Evolutionary conservation across 2,113 vertebrate genomes (phyloP), one percentile per base, ranked within the genome.

Genomic region (Panthera tigris): DNA sequence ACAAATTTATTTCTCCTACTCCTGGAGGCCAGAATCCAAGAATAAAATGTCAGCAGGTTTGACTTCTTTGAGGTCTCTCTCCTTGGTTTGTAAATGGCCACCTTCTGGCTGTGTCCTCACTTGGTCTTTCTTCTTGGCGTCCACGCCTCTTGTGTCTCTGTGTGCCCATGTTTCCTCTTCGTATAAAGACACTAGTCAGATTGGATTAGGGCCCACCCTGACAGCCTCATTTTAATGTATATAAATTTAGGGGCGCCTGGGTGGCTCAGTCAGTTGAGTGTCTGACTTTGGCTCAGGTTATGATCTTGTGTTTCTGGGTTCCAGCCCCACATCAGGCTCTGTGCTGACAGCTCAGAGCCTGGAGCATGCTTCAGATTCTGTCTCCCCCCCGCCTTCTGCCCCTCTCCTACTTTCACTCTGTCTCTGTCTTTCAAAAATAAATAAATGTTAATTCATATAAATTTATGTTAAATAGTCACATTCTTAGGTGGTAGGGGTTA

Each of bases 131-230:
- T 23, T 57, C 57, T 8, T 0, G 2, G 36, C 7, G 0, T 3
- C 21, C 10, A 4, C 0, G 1, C 27, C 27, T 33, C 6, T 3
- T 1, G 2, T 50, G 21, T 73, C 0, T 68, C 50, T 83, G 4
- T 85, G 4, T 23, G n/a, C 50, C 80, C 29, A 31, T 0, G 27
- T 36, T 23, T 57, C 63, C 55, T n/a, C 41, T 48, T 69, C n/a
- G 81, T 36, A 4, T n/a, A 18, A 85, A 41, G 41, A 86, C 13
- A 36, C 33, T 11, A 50, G 25, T 88, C 27, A 27, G 5, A 61
- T 6, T 73, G 36, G 27, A n/a, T 5, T n/a, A 23, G n/a, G 29
- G 36, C 69, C 36, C 50, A 48, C 29, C 27, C 25, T 50, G 12
- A 41, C 1, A 3, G 6, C 14, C 18, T 94, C 48, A 18, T 96